Conservation (phyloP, 2,113 vertebrate species). For the Eudorcas thomsonii region DNA sequence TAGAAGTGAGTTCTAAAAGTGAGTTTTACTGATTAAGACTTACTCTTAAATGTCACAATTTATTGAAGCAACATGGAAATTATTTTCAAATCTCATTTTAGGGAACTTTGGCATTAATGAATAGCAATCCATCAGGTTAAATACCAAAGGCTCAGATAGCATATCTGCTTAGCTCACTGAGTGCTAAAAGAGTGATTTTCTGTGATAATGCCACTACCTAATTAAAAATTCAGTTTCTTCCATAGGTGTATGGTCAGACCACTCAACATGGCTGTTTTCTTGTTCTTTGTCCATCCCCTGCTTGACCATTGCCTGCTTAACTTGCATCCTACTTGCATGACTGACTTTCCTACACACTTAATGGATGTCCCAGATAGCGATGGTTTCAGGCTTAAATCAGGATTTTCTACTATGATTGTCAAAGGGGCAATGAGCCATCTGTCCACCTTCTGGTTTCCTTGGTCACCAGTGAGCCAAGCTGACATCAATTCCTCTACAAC, state of each 20-base stretch:
- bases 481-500: neutral
- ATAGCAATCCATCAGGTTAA: neutral
- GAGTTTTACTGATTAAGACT: neutral
- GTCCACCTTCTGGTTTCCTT: neutral
- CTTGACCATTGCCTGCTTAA: neutral
- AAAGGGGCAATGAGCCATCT: neutral
- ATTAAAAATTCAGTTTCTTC: neutral
- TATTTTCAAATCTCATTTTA: neutral
- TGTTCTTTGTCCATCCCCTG: neutral
- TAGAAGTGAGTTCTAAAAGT: neutral
- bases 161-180: neutral
- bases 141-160: neutral
- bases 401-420: too few relatives aligned
- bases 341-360: neutral
- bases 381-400: neutral
- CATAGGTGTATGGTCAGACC: neutral
- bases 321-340: neutral
- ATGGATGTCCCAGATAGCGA: neutral
- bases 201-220: neutral
- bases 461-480: neutral
- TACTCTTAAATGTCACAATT: neutral
- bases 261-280: neutral
- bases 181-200: neutral
- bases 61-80: neutral
- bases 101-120: neutral